phyloP scores from a whole-genome alignment of 2,888 invertebrate genomes.

The Epinotia brunnichana region DNA sequence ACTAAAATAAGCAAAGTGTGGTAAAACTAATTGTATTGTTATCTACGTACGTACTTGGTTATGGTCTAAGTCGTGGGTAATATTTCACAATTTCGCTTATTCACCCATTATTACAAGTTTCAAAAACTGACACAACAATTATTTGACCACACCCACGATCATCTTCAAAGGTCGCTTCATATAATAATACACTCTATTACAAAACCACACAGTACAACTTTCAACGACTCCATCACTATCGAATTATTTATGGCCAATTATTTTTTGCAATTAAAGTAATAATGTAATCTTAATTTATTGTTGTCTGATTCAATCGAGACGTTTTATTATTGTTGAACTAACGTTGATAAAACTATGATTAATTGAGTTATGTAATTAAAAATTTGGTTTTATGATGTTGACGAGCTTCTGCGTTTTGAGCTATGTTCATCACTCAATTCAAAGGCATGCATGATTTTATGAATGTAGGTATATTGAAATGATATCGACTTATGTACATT shows the following conservation, averaged over 20 bases:
- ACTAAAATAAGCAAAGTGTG: background rate
- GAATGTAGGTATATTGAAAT: no score
- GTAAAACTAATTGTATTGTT: background rate
- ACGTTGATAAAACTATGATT: conserved; percentile 5
- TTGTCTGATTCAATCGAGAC: conserved; percentile 18
- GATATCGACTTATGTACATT: no score
- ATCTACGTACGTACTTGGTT: background rate
- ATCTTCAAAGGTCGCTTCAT: conserved; percentile 20
- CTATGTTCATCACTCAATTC: no score
- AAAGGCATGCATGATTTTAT: no score
- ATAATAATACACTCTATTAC: conserved; percentile 25
- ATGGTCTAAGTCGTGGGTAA: background rate
- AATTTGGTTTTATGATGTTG: background rate
- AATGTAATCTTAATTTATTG: conserved; percentile 22
- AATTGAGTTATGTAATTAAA: conserved; percentile 1
- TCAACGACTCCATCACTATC: background rate
- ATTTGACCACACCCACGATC: conserved; percentile 18
- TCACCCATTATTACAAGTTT: conserved; percentile 16
- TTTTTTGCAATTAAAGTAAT: conserved; percentile 30
- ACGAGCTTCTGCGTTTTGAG: background rate
- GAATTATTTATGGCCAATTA: conserved; percentile 31
- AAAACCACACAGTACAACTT: conserved; percentile 5
- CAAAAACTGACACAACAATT: conserved; percentile 22
- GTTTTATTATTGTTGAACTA: conserved; percentile 15
- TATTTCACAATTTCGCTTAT: conserved; percentile 15